A percentile compares a stretch with the other conserved stretches of the same genome.
phyloP scores from a whole-genome alignment of 2,888 invertebrate genomes.

The Charanyca ferruginea region DNA sequence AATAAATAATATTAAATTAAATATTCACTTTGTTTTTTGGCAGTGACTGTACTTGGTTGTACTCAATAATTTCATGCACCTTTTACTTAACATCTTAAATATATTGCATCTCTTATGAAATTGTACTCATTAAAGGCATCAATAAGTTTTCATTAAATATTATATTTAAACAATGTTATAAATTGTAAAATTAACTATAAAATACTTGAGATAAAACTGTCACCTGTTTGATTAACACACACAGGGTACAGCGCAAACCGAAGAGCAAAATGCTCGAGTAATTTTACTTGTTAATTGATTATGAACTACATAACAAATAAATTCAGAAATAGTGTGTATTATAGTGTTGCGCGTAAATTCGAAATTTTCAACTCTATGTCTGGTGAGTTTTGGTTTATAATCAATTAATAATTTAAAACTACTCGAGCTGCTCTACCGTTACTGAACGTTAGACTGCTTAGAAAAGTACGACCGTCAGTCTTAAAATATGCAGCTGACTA shows the following conservation, averaged over 20 bases:
- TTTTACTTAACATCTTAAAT: conserved; percentile 57
- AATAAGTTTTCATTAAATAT: conserved; percentile 49
- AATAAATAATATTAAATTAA: conserved; percentile 57
- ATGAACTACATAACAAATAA: neutral
- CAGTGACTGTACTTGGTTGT: conserved; percentile 56
- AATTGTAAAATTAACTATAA: conserved; percentile 66
- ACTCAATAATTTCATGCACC: conserved; percentile 60
- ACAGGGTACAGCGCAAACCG: neutral
- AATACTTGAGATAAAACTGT: conserved; percentile 58
- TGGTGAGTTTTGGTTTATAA: too few species aligned
- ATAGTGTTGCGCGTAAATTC: too few species aligned
- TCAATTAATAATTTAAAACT: neutral
- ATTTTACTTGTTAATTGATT: neutral
- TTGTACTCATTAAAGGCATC: conserved; percentile 79
- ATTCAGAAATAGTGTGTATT: neutral
- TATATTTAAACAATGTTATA: conserved; percentile 51
- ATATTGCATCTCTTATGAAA: conserved; percentile 67
- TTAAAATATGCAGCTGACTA: conserved; percentile 12
- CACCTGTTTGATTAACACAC: conserved; percentile 26
- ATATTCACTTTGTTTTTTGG: conserved; percentile 55
- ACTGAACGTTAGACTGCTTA: conserved; percentile 20
- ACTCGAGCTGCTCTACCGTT: neutral
- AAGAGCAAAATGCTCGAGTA: neutral
- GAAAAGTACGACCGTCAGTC: conserved; percentile 16
- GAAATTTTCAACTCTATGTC: too few species aligned